phyloP scores from a whole-genome alignment of 1,140 invertebrate species.

The Cydia amplana region DNA sequence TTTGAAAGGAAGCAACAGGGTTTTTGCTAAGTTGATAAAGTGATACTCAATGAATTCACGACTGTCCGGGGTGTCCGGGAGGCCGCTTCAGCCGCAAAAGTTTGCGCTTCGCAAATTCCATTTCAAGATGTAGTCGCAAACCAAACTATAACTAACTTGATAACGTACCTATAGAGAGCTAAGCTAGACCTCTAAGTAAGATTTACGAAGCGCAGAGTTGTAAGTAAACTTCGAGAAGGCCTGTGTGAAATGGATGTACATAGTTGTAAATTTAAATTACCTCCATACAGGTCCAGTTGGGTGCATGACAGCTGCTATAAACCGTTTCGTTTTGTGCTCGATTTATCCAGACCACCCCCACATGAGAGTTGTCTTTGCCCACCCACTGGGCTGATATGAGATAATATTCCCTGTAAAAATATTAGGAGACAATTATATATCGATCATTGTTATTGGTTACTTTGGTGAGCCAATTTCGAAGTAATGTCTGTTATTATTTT shows the following conservation, averaged over 20 bases:
- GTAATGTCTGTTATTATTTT: no score
- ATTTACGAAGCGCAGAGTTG: not conserved
- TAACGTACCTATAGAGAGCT: not conserved
- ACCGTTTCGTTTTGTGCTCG: slow-evolving; percentile 93
- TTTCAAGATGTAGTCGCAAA: not conserved
- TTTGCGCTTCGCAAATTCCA: not conserved
- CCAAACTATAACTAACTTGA: slow-evolving; percentile 17
- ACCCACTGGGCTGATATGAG: slow-evolving; percentile 94
- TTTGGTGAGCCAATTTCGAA: no score
- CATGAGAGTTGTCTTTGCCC: slow-evolving; percentile 84
- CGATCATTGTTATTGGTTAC: no score
- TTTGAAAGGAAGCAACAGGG: not conserved
- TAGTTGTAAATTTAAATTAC: slow-evolving; percentile 67
- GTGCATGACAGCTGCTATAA: slow-evolving; percentile 87
- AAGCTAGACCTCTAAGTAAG: slow-evolving; percentile 10
- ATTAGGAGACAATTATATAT: slow-evolving; percentile 24
- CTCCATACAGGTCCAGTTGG: slow-evolving; percentile 91
- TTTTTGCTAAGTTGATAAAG: slow-evolving; percentile 25
- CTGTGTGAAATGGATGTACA: slow-evolving; percentile 17
- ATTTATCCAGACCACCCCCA: slow-evolving; percentile 94
- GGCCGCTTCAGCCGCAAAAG: not conserved
- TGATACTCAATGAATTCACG: not conserved
- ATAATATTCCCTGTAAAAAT: slow-evolving; percentile 90
- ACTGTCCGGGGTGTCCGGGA: not conserved
- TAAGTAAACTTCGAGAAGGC: slow-evolving; percentile 3